Evolutionary conservation across 2,113 vertebrate genomes (phyloP).

Genomic region (Mirounga angustirostris): DNA sequence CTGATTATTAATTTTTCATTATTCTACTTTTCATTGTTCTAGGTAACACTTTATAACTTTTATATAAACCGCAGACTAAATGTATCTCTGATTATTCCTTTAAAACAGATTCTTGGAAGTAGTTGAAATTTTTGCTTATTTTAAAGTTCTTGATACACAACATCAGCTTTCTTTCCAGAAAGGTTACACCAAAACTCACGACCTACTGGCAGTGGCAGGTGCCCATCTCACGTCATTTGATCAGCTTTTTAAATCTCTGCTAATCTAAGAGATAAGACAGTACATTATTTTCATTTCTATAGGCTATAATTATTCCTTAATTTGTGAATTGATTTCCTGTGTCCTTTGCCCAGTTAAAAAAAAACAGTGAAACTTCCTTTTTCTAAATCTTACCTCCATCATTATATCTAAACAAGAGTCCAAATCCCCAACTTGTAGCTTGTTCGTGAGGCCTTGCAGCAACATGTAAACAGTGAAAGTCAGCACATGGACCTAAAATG

Average conservation of each 20-base stretch:
- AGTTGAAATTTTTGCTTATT: not conserved
- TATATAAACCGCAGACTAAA: not conserved
- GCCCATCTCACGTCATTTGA: not conserved
- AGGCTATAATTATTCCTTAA: not conserved
- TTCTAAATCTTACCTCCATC: slow-evolving; percentile 88
- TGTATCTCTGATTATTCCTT: not conserved
- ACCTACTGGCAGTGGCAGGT: not conserved
- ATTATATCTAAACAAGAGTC: slow-evolving; percentile 95
- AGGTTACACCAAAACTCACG: not conserved
- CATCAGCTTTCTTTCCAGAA: not conserved
- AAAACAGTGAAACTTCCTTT: not conserved
- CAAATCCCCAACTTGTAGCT: slow-evolving; percentile 92
- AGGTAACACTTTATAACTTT: not conserved
- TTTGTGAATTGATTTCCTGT: not conserved
- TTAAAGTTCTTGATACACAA: not conserved
- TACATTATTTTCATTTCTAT: not conserved
- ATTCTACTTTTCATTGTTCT: not conserved
- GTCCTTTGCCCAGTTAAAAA: not conserved
- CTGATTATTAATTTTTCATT: not conserved
- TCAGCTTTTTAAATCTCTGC: not conserved
- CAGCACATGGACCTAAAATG: slow-evolving; percentile 94
- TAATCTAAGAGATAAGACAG: not conserved
- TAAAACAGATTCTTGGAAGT: not conserved
- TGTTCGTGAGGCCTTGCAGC: slow-evolving; percentile 90
- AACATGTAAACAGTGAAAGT: slow-evolving; percentile 96